Conservation (phyloP, 2,113 vertebrate genomes). For the Echinops telfairi region DNA sequence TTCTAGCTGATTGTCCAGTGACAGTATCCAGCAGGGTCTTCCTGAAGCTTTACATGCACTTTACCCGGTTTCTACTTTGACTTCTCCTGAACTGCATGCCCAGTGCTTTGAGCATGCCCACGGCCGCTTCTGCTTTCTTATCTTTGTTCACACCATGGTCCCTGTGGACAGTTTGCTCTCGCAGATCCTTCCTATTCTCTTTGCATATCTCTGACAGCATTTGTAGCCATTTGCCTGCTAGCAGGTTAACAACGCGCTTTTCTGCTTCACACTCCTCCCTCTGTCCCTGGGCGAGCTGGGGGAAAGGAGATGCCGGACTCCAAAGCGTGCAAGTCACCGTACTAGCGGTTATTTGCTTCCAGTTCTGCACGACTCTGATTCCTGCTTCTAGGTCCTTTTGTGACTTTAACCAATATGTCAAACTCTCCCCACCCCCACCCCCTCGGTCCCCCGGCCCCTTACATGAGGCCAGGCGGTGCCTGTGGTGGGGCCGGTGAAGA, state of each 20-base stretch:
- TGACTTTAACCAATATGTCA: neutral
- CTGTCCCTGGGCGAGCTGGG: neutral
- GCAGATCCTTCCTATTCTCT: neutral
- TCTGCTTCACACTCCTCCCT: neutral
- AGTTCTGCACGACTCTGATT: neutral
- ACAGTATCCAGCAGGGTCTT: neutral
- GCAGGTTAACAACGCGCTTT: neutral
- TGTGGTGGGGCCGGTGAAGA: neutral
- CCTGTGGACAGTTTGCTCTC: neutral
- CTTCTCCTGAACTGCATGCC: neutral
- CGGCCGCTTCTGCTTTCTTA: neutral
- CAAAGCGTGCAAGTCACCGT: neutral
- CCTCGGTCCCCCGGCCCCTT: neutral
- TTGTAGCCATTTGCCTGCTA: neutral
- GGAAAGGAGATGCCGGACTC: neutral
- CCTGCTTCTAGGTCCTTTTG: constrained; percentile 28
- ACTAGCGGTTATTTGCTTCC: neutral
- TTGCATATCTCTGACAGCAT: neutral
- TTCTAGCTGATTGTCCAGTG: constrained; percentile 3
- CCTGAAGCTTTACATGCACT: constrained; percentile 21
- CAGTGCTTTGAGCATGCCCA: neutral
- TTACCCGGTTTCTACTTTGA: constrained; percentile 12
- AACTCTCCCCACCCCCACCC: neutral
- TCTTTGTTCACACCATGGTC: neutral
- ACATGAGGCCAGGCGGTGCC: too few relatives aligned